Evolutionary conservation across 2,888 invertebrate genomes (phyloP).

Genomic region (Acholoe squamosa): DNA sequence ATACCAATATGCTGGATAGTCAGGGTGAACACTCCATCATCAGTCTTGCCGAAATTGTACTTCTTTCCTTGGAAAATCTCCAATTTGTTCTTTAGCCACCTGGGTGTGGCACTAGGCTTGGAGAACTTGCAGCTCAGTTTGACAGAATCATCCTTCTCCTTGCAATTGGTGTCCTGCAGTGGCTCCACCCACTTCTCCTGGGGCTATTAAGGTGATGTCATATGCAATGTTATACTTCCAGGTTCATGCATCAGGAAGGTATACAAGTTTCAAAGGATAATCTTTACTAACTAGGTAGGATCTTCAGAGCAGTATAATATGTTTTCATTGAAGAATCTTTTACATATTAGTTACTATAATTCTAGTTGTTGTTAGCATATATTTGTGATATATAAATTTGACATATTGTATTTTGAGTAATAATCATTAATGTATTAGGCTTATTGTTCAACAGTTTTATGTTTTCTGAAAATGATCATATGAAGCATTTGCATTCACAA

Average conservation of each 20-base stretch:
- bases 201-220: constrained; percentile 63
- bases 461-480: not conserved
- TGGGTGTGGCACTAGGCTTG: constrained; percentile 90
- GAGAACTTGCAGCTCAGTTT: constrained; percentile 97
- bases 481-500: not conserved
- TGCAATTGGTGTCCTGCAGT: constrained; percentile 96
- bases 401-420: not conserved
- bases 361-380: too few species aligned
- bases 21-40: constrained; percentile 94
- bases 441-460: not conserved
- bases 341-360: not conserved
- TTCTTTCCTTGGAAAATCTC: constrained; percentile 98
- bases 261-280: too few species aligned
- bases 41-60: constrained; percentile 93
- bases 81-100: constrained; percentile 86
- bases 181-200: constrained; percentile 91
- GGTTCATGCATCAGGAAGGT: not conserved
- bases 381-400: too few species aligned
- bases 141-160: constrained; percentile 98
- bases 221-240: not conserved
- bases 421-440: not conserved
- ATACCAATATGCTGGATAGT: constrained; percentile 95
- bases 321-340: too few species aligned
- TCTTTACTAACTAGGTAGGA: too few species aligned
- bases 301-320: too few species aligned